Percentiles rank a stretch among this genome's conserved stretches.
phyloP scores from a whole-genome alignment of 2,113 vertebrate species.

The Psettodes erumei region DNA sequence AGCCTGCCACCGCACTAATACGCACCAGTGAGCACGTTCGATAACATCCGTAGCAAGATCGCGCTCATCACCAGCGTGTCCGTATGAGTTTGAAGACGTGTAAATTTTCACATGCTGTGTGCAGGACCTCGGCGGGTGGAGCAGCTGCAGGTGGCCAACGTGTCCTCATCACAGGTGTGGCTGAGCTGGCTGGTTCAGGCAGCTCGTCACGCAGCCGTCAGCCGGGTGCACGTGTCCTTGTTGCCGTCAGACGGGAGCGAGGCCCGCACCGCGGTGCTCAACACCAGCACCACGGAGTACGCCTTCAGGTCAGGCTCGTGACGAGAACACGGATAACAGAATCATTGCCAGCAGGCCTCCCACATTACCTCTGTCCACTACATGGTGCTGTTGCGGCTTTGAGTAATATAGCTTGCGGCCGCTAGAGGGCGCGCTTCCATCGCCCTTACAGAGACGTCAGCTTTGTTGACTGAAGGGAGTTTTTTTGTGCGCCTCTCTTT shows the following conservation, averaged over 20 bases:
- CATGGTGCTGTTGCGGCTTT: constrained; percentile 12
- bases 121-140: constrained; percentile 90
- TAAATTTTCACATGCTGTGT: neutral
- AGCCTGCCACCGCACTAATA: constrained; percentile 87
- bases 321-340: neutral
- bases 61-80: neutral
- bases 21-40: constrained; percentile 89
- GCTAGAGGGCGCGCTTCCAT: constrained; percentile 31
- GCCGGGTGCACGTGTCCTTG: constrained; percentile 88
- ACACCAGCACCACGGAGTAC: constrained; percentile 85
- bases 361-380: constrained; percentile 31
- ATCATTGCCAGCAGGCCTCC: neutral
- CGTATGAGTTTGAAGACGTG: neutral
- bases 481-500: constrained; percentile 18
- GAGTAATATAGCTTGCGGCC: neutral
- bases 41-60: neutral
- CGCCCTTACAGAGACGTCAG: neutral
- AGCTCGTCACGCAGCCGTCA: constrained; percentile 85
- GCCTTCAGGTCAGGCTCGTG: constrained; percentile 87
- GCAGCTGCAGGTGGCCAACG: constrained; percentile 88
- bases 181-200: constrained; percentile 90
- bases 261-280: constrained; percentile 84
- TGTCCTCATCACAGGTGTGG: constrained; percentile 88
- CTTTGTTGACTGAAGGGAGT: neutral
- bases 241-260: constrained; percentile 79